Base-by-base conservation (phyloP, 2,888 invertebrate species). In the Ferrisia virgata region DNA sequence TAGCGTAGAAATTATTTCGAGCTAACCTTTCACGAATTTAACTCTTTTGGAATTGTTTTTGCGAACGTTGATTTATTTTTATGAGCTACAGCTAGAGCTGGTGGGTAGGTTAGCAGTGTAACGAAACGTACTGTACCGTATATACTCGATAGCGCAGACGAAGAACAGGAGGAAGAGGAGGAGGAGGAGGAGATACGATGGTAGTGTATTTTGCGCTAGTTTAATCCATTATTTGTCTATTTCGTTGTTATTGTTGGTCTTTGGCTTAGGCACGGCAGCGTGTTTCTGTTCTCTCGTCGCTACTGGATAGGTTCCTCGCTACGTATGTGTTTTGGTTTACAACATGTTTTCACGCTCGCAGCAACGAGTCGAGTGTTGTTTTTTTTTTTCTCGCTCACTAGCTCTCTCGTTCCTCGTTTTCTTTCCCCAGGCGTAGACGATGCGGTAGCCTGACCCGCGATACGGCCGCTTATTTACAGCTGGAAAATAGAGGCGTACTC, bases 1-100 rank as follows among this genome's bases (percentile, higher is more conserved):
- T 53, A 53, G 22, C 22, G 53, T 36, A 64, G 64, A 64, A 64
- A 64, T 64, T 64, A 64, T 76, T 76, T 76, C 18, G 31, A 33
- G 72, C 15, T 18, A 76, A 76, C 72, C 72, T 76, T 76, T 76
- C 72, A n/a, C 36, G 64, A 76, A 76, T 76, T 69, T 31, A 31
- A 69, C 72, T 76, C 72, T 76, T 76, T 76, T n/a, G 72, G 36
- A 76, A 76, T 76, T 76, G 72, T 76, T 76, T 76, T 76, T 36
- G 72, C 36, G 33, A 76, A 76, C 72, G 72, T 33, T 76, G 72
- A 76, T 76, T 76, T 76, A 76, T 36, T 76, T 76, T 76, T 76
- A 76, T 28, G 25, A 28, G 28, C 64, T 76, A 33, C 31, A 53
- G 4, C n/a, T n/a, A 40, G 6, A 40, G 13, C 6, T 13, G 40